These are phyloP conservation scores for Drosophila nr. perissopoda DNA, from an alignment of 2,888 invertebrate species.

Conservation along the genomic window DNA sequence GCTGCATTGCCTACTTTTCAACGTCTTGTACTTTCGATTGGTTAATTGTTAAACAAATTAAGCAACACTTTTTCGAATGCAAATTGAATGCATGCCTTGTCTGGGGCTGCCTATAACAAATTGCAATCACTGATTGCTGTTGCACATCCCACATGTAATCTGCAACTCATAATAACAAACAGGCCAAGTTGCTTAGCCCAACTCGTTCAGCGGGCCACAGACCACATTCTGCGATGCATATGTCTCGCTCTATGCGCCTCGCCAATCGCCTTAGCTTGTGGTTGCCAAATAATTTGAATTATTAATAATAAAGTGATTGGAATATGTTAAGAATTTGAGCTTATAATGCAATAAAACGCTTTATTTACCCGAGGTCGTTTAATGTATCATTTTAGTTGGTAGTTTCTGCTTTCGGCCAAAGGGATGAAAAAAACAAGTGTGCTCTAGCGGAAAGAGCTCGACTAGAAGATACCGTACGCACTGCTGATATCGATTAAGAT, in stretches of 20 bases:
- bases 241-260: slow-evolving; percentile 26
- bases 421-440: not conserved
- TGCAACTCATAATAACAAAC: slow-evolving; percentile 51
- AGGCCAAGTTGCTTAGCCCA: slow-evolving; percentile 48
- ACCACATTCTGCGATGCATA: slow-evolving; percentile 64
- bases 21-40: slow-evolving; percentile 71
- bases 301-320: slow-evolving; percentile 73
- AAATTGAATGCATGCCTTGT: slow-evolving; percentile 58
- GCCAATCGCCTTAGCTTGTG: slow-evolving; percentile 26
- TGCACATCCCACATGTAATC: slow-evolving; percentile 78
- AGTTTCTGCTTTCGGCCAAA: not conserved
- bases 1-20: slow-evolving; percentile 69
- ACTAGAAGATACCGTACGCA: not conserved
- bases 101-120: slow-evolving; percentile 49
- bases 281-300: slow-evolving; percentile 76
- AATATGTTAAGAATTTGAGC: slow-evolving; percentile 43
- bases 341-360: slow-evolving; percentile 13
- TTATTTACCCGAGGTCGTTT: not conserved
- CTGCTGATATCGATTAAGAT: not conserved
- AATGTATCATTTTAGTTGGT: not conserved
- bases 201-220: slow-evolving; percentile 41
- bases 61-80: slow-evolving; percentile 52
- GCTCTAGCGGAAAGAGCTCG: not conserved
- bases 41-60: slow-evolving; percentile 81
- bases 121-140: slow-evolving; percentile 55